Conservation (phyloP, 2,888 invertebrate species). For the Tetropium fuscum region DNA sequence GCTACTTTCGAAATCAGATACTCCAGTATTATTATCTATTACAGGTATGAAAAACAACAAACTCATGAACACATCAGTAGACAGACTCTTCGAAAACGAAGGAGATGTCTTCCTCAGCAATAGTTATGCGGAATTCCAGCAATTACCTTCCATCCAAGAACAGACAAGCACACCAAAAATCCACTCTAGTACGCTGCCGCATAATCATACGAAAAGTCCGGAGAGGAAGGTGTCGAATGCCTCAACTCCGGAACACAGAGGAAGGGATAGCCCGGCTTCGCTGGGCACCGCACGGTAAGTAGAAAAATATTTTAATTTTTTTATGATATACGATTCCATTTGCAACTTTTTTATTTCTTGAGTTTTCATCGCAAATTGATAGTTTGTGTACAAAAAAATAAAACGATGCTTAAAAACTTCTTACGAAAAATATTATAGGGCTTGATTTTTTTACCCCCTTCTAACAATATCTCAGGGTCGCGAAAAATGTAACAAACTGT, state of each 20-base stretch:
- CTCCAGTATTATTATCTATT: too few relatives aligned
- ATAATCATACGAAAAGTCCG: slow-evolving; percentile 65
- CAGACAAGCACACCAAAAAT: slow-evolving; percentile 64
- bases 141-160: slow-evolving; percentile 72
- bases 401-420: too few relatives aligned
- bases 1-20: not conserved
- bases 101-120: slow-evolving; percentile 79
- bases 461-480: too few relatives aligned
- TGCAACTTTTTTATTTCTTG: too few relatives aligned
- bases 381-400: too few relatives aligned
- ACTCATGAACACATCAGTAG: slow-evolving; percentile 91
- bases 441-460: too few relatives aligned
- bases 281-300: slow-evolving; percentile 72
- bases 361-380: not conserved
- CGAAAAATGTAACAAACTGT: too few relatives aligned
- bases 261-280: slow-evolving; percentile 75
- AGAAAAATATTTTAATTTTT: not conserved
- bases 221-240: slow-evolving; percentile 69
- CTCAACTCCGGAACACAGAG: slow-evolving; percentile 78
- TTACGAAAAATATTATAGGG: too few relatives aligned
- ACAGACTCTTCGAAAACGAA: slow-evolving; percentile 86
- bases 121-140: slow-evolving; percentile 75
- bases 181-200: slow-evolving; percentile 23
- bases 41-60: slow-evolving; percentile 78
- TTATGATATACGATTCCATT: too few relatives aligned